Conservation (phyloP, 2,888 invertebrate species). For the Phorcus lineatus region DNA sequence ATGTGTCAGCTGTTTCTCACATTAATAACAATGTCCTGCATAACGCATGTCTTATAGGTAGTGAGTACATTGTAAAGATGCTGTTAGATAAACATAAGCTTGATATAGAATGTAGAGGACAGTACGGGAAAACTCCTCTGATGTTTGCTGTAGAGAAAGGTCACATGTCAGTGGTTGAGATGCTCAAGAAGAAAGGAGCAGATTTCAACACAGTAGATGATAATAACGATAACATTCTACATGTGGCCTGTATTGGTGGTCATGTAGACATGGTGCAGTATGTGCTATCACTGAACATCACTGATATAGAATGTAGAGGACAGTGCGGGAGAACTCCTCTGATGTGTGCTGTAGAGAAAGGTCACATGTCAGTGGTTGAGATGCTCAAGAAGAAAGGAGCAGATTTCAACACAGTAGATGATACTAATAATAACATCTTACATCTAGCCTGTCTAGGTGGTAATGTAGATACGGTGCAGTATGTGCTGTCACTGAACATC, state of each 20-base stretch:
- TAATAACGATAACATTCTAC: background rate
- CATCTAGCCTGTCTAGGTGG: background rate
- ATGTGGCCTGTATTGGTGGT: background rate
- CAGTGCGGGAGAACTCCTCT: background rate
- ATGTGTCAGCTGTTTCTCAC: background rate
- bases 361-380: background rate
- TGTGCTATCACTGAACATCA: background rate
- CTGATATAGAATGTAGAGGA: background rate
- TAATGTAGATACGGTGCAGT: background rate
- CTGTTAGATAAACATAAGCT: background rate
- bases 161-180: background rate
- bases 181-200: background rate
- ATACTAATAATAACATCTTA: background rate
- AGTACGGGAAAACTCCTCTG: background rate
- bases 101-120: background rate
- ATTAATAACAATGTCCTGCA: background rate
- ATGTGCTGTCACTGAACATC: background rate
- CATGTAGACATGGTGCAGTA: background rate
- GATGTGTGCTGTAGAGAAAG: background rate
- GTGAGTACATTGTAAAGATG: background rate
- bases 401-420: background rate
- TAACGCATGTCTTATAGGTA: background rate
- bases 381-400: background rate
- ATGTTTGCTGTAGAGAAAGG: background rate
- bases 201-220: background rate